Conservation (phyloP, 2,113 vertebrate species). For the Daphoenositta chrysoptera region DNA sequence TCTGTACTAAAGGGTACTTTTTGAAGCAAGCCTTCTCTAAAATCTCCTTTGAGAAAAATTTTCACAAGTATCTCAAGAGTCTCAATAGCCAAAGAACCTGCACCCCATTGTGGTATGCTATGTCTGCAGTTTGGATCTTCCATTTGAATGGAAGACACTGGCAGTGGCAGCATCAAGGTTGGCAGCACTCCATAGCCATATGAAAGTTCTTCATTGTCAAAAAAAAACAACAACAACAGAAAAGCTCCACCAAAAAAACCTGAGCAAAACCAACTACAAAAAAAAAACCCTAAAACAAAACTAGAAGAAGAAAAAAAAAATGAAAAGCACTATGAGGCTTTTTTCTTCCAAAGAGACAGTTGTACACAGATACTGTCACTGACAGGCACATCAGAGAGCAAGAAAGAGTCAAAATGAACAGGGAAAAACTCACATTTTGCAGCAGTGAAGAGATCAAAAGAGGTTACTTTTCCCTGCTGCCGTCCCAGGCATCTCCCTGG, state of each 20-base stretch:
- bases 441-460: constrained; percentile 30
- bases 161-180: not conserved
- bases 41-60: not conserved
- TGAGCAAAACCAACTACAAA: not conserved
- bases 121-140: not conserved
- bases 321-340: not conserved
- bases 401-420: not conserved
- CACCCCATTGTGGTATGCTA: not conserved
- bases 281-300: not conserved
- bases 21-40: not conserved
- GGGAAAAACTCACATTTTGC: not conserved
- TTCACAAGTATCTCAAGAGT: not conserved
- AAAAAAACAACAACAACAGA: not conserved
- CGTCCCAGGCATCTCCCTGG: not conserved
- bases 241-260: not conserved
- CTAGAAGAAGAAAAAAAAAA: not conserved
- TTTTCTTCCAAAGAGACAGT: not conserved
- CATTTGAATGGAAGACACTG: not conserved
- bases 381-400: constrained; percentile 20
- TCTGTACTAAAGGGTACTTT: not conserved
- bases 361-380: not conserved
- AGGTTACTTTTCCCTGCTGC: constrained; percentile 23
- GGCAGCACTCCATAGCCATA: not conserved
- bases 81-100: not conserved
- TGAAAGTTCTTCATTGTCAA: not conserved